Base-by-base conservation (phyloP, 2,888 invertebrate genomes). In the Drosophila histrio region DNA sequence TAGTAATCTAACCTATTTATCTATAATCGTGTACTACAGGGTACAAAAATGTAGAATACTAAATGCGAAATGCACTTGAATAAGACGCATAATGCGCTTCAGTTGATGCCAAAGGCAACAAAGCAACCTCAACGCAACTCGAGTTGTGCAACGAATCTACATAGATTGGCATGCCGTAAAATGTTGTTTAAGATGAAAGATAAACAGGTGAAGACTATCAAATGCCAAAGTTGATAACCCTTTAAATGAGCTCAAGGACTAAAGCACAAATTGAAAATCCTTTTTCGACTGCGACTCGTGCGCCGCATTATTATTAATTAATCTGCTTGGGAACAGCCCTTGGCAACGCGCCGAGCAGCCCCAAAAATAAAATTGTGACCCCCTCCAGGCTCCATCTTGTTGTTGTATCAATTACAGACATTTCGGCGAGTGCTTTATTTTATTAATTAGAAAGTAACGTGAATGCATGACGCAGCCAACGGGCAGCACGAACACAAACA, bases 51-150 rank as follows among this genome's bases (percentile, higher is more conserved):
- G 67, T 66, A 36, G 39, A 54, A 71, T 63, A 43, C 28, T 28
- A 63, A 71, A 60, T 63, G 62, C 58, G 46, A 79, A 79, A 59
- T 82, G 83, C 80, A 79, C 72, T 85, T 70, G 65, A 79, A 68
- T 75, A 70, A 77, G 52, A 77, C 77, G 83, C 73, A 80, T 65
- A 86, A 80, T 80, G 65, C 77, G 80, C 77, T 79, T 64, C 81
- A 70, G 36, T 80, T 69, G 68, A 66, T 59, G 72, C 78, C 68
- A 82, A 86, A 83, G 77, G 78, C 77, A 79, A 76, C 49, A 65
- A 50, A 77, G 68, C 54, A 49, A 39, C 26, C 41, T 56, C n/a
- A 19, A n/a, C 22, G 59, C 32, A 21, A 39, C 28, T 15, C 1
- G 21, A 53, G 60, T 36, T 60, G 36, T 30, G 19, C 43, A 49